A percentile compares a stretch with the other conserved stretches of the same genome.
Conservation (phyloP, 2,797 vertebrate species). For the Discoglossus pictus region DNA sequence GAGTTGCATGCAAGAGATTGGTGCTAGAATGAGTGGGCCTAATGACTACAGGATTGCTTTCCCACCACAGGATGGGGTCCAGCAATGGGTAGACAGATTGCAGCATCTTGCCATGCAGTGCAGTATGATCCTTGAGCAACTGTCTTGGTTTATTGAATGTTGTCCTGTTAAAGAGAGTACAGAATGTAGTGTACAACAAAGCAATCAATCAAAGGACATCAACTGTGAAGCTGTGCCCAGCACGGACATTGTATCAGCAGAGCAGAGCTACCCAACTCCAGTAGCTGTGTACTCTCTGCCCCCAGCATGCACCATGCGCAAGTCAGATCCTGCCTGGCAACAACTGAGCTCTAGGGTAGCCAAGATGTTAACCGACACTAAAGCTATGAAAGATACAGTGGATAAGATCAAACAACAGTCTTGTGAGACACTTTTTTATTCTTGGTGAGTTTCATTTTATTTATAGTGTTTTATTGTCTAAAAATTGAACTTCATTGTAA, state of each 20-base stretch:
- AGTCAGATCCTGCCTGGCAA: conserved; percentile 76
- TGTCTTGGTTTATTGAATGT: conserved; percentile 85
- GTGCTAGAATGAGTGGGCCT: conserved; percentile 57
- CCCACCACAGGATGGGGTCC: conserved; percentile 81
- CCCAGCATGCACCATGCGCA: conserved; percentile 76
- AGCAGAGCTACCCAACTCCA: conserved; percentile 78
- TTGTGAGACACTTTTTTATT: conserved; percentile 72
- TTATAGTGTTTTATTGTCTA: too few species aligned
- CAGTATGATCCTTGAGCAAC: conserved; percentile 78
- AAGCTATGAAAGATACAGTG: conserved; percentile 73
- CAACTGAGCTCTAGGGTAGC: conserved; percentile 65
- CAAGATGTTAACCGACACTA: conserved; percentile 65
- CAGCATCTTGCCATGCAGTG: conserved; percentile 79
- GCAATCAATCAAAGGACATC: conserved; percentile 33
- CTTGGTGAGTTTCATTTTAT: conserved; percentile 78
- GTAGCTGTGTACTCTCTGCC: conserved; percentile 76
- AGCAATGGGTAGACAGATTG: conserved; percentile 74
- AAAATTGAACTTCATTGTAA: too few species aligned
- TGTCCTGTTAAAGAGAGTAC: conserved; percentile 74
- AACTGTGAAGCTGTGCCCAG: background rate
- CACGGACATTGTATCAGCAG: conserved; percentile 53
- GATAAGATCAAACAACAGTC: conserved; percentile 70
- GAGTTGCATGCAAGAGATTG: conserved; percentile 73
- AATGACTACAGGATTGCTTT: conserved; percentile 68
- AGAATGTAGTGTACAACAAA: background rate